These are phyloP conservation scores for Pherbina coryleti DNA, from an alignment of 2,888 invertebrate genomes.

Conservation along the genomic window DNA sequence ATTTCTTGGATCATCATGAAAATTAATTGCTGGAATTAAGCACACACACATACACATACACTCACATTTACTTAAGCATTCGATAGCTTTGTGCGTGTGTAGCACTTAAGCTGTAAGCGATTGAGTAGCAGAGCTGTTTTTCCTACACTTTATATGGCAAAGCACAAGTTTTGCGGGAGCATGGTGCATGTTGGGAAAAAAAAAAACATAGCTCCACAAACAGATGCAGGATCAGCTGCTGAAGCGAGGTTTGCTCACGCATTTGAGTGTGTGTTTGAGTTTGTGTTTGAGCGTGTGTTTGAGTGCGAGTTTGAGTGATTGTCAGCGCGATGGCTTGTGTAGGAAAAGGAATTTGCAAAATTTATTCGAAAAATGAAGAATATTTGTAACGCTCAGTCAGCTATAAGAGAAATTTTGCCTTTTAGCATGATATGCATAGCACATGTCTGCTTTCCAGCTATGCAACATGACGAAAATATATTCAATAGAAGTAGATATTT, in stretches of 20 bases:
- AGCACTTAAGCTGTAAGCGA: not conserved
- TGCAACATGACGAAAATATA: too few species aligned
- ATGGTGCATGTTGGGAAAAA: not conserved
- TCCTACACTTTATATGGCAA: not conserved
- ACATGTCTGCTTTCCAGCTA: too few species aligned
- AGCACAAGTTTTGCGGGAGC: not conserved
- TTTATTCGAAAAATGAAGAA: too few species aligned
- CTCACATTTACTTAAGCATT: slow-evolving; percentile 2
- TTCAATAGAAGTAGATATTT: too few species aligned
- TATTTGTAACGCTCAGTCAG: too few species aligned
- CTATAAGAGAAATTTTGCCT: too few species aligned
- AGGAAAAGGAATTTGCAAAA: too few species aligned
- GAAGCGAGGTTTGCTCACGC: not conserved
- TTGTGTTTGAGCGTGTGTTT: too few species aligned
- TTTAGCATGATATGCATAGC: too few species aligned
- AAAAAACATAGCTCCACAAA: not conserved
- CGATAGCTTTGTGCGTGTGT: not conserved
- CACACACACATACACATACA: slow-evolving; percentile 31
- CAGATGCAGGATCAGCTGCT: not conserved
- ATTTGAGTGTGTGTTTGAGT: not conserved
- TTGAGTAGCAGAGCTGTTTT: not conserved
- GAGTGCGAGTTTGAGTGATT: too few species aligned
- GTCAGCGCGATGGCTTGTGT: too few species aligned
- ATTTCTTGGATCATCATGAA: slow-evolving; percentile 64
- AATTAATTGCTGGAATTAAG: slow-evolving; percentile 66